Evolutionary conservation across 2,113 vertebrate genomes (phyloP).

Genomic region (Nothocercus nigrocapillus): DNA sequence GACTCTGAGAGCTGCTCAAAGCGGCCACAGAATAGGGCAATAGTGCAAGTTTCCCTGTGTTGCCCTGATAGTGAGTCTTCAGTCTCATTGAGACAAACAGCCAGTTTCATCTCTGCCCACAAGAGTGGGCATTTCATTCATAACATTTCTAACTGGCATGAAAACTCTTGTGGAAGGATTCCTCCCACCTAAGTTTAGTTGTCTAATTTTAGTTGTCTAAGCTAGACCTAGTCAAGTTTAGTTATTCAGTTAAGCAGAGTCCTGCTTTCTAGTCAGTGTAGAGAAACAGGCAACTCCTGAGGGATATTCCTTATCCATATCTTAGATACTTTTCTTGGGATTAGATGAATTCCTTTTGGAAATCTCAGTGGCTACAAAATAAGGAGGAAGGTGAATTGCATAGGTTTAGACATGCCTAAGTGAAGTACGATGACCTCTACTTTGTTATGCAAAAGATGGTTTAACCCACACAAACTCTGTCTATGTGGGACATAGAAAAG

Average conservation of each 20-base stretch:
- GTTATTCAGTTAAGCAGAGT: not conserved
- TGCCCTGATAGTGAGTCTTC: not conserved
- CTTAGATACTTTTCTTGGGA: not conserved
- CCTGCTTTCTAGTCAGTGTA: not conserved
- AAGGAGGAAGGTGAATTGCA: not conserved
- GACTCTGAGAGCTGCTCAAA: not conserved
- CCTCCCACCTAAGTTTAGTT: conserved; percentile 63
- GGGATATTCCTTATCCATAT: not conserved
- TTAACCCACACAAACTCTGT: not conserved
- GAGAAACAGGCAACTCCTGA: not conserved
- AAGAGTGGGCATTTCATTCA: not conserved
- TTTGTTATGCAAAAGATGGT: not conserved
- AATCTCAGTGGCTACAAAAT: not conserved
- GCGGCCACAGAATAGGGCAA: not conserved
- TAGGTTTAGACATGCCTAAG: not conserved
- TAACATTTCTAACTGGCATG: conserved; percentile 24
- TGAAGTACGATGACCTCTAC: not conserved
- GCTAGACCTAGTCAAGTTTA: conserved; percentile 53
- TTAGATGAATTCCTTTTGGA: not conserved
- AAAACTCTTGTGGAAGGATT: conserved; percentile 59
- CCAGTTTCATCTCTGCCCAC: conserved; percentile 30
- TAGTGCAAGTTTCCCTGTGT: not conserved
- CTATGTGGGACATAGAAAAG: not conserved
- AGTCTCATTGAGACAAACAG: not conserved
- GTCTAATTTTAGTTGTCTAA: conserved; percentile 54